Evolutionary conservation across 2,113 vertebrate genomes (phyloP).

Genomic region (Genyomyrus donnyi): DNA sequence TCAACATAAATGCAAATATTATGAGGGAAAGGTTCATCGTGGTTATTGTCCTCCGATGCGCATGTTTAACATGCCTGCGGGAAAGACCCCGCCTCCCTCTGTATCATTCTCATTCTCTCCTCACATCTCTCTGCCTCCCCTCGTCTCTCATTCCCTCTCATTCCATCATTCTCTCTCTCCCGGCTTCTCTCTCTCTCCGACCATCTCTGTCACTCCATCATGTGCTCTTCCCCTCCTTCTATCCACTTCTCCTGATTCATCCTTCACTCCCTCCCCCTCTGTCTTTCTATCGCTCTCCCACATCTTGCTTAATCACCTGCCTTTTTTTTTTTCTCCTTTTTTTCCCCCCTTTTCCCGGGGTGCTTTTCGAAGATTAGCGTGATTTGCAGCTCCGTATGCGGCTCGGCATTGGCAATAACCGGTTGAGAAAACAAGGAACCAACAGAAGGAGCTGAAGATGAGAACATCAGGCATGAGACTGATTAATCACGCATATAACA

Average conservation of each 20-base stretch:
- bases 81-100: neutral
- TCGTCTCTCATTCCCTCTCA: conserved; percentile 1
- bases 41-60: neutral
- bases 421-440: neutral
- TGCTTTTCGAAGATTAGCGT: neutral
- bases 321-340: neutral
- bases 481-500: neutral
- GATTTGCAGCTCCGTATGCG: neutral
- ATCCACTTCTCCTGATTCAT: neutral
- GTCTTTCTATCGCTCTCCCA: neutral
- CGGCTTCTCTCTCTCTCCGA: neutral
- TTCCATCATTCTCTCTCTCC: neutral
- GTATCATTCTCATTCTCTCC: neutral
- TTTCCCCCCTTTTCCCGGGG: neutral
- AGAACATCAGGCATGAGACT: neutral
- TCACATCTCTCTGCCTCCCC: neutral
- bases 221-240: neutral
- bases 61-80: neutral
- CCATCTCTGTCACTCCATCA: conserved; percentile 2
- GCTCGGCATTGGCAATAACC: no score
- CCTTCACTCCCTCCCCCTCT: neutral
- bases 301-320: neutral
- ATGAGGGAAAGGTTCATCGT: neutral
- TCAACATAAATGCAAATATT: neutral
- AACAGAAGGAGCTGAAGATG: no score